phyloP scores from a whole-genome alignment of 2,797 vertebrate genomes.

The Taenioides sp. region DNA sequence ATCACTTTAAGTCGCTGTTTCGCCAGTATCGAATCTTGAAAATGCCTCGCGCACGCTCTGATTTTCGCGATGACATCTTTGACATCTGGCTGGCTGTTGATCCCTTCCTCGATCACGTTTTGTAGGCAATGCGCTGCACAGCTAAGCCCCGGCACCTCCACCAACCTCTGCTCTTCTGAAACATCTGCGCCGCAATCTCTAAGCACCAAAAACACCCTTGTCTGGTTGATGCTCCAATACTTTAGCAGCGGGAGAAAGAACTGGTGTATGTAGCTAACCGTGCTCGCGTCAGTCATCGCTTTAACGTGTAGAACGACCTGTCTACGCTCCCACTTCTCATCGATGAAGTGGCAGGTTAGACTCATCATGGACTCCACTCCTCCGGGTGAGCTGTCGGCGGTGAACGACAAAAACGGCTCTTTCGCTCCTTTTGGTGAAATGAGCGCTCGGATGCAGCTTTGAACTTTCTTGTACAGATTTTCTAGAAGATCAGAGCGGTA shows the following conservation, averaged over 20 bases:
- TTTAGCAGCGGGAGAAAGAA: constrained; percentile 10
- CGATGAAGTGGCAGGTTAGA: constrained; percentile 8
- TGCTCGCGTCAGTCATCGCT: background rate
- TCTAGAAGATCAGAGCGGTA: constrained; percentile 11
- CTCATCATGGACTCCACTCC: background rate
- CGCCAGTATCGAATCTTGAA: constrained; percentile 28
- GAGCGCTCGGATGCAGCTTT: constrained; percentile 12
- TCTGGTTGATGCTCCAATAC: constrained; percentile 7
- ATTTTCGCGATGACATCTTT: constrained; percentile 8
- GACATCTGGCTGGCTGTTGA: background rate
- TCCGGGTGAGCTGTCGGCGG: constrained; percentile 10
- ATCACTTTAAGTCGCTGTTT: constrained; percentile 15
- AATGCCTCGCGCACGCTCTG: constrained; percentile 22
- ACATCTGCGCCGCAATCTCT: constrained; percentile 24
- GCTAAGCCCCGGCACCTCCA: background rate
- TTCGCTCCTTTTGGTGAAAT: constrained; percentile 16
- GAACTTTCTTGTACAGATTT: constrained; percentile 13
- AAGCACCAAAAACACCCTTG: constrained; percentile 21
- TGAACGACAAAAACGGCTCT: constrained; percentile 16
- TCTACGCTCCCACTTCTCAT: constrained; percentile 2
- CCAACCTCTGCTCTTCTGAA: background rate
- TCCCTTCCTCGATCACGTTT: background rate
- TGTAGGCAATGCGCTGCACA: background rate
- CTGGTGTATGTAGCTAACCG: background rate
- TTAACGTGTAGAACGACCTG: constrained; percentile 12